Base-by-base conservation (phyloP, 1,140 invertebrate genomes). In the Lordiphosa clarofinis region DNA sequence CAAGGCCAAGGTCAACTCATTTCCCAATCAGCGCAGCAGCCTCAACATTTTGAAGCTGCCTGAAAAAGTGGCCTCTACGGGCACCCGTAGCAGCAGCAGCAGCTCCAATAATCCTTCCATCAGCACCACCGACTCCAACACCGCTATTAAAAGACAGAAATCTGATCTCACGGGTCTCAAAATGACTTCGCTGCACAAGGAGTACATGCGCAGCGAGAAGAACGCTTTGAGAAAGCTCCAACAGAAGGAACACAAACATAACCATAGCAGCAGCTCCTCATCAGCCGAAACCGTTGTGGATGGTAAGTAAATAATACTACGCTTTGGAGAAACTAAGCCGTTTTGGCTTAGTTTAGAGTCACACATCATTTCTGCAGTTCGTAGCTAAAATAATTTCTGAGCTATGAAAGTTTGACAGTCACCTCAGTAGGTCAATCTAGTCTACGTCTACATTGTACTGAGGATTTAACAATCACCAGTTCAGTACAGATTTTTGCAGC, bases 111-210 rank as follows among this genome's bases (percentile, higher is more conserved):
- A 1, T 28, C 1, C 21, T 21, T 4, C 21, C 9, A 21, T 4
- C 4, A 21, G 63, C 15, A 52, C 33, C 9, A 53, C 15, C 12
- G 24, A 1, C 15, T 15, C 15, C 15, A 15, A 56, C 28, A 15
- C 73, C 4, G 71, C 79, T 1, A 73, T 79, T 7, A 90, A 92
- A 24, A 69, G 91, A 9, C 91, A 92, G 63, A 92, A 92, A 60
- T 92, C 91, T 3, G 91, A 92, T 73, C 89, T 92, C 0, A 92
- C 91, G 5, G 91, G 91, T 0, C 82, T 92, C 0, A 92, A 91
- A 81, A 90, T 91, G 36, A 90, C 90, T 19, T 90, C 78, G 0
- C 36, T 87, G 35, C 88, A 89, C 52, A 87, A 88, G 58, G 88
- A 89, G 40, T 89, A 87, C 43, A 86, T 89, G 78, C 61, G 86